These are phyloP conservation scores for Buphagus erythrorhynchus DNA, from an alignment of 2,797 vertebrate species.

Conservation along the genomic window DNA sequence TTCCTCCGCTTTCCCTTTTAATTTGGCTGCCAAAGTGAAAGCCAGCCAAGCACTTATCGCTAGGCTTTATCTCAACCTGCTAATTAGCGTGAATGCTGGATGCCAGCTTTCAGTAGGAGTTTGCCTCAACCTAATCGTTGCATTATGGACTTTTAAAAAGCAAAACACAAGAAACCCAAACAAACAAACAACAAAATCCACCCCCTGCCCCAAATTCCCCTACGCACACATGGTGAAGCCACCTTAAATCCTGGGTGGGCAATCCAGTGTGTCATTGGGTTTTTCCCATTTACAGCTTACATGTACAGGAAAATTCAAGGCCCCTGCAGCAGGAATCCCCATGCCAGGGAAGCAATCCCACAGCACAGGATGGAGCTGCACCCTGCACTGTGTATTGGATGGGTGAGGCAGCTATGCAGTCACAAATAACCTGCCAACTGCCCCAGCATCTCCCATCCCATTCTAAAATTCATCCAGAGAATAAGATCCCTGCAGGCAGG, in stretches of 20 bases:
- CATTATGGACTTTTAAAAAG: neutral
- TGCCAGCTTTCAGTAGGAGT: neutral
- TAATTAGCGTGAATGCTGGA: slow-evolving; percentile 1
- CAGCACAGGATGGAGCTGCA: neutral
- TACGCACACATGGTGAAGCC: neutral
- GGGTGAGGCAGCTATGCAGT: fast-evolving
- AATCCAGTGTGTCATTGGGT: fast-evolving
- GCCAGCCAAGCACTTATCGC: slow-evolving; percentile 36
- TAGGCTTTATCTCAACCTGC: slow-evolving; percentile 55
- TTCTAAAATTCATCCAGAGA: too few species aligned
- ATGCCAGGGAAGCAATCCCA: neutral
- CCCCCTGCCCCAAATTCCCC: neutral
- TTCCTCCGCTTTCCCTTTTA: slow-evolving; percentile 28
- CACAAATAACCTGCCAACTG: neutral
- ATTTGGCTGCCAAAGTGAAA: slow-evolving; percentile 48
- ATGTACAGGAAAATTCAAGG: neutral
- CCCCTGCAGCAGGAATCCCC: neutral
- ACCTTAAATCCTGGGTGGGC: neutral
- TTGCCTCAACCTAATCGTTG: slow-evolving; percentile 29
- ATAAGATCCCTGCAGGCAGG: neutral
- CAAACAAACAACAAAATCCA: slow-evolving; percentile 11
- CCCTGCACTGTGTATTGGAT: fast-evolving
- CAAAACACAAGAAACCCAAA: slow-evolving; percentile 20
- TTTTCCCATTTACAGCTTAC: neutral
- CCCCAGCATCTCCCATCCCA: neutral